Percentiles rank a stretch among this genome's conserved stretches.
Conservation (phyloP, 2,113 vertebrate species). For the Eonycteris spelaea region DNA sequence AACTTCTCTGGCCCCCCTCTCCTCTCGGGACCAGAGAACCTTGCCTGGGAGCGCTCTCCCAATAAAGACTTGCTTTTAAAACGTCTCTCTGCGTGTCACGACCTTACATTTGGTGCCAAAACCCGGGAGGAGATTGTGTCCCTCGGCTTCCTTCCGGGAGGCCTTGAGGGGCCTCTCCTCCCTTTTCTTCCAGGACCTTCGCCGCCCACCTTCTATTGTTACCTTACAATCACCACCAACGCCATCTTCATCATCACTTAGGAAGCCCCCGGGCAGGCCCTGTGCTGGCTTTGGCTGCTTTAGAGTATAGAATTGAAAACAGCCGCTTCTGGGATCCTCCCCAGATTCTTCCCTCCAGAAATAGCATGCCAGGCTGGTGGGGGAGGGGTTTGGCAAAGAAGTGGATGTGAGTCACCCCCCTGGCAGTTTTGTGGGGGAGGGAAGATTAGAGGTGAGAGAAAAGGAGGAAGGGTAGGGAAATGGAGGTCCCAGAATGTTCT, state of each 20-base stretch:
- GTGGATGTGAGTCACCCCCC: neutral
- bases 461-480: neutral
- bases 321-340: neutral
- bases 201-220: no score
- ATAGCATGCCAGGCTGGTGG: neutral
- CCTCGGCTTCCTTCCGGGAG: no score
- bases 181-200: no score
- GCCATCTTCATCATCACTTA: constrained; percentile 39
- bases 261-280: neutral
- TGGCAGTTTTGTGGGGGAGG: neutral
- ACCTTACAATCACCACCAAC: neutral
- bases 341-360: constrained; percentile 1
- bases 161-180: no score
- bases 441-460: neutral
- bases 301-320: neutral
- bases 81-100: no score
- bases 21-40: no score
- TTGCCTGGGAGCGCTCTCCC: no score
- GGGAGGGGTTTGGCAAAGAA: neutral
- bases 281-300: neutral
- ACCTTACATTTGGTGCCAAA: no score
- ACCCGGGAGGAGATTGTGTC: no score
- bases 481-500: neutral
- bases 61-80: no score
- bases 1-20: no score